Evolutionary conservation across 1,140 invertebrate genomes (phyloP).

Genomic region (Hyphantria cunea): DNA sequence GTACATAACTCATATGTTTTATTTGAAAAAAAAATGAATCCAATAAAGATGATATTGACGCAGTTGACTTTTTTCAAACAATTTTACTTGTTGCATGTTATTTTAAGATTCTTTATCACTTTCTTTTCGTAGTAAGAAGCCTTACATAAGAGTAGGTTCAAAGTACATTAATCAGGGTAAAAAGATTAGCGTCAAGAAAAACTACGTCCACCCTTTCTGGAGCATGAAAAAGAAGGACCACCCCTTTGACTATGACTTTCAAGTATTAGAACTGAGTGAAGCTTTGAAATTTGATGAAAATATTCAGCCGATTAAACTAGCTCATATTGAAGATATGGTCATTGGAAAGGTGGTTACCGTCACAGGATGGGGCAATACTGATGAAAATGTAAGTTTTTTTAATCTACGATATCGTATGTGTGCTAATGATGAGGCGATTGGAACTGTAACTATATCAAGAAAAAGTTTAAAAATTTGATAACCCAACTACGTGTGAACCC

Average conservation of each 20-base stretch:
- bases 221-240: conserved; percentile 56
- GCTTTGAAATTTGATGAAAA: conserved; percentile 56
- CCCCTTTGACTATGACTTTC: conserved; percentile 70
- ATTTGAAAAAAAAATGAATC: no score
- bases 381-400: conserved; percentile 64
- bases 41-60: no score
- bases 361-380: conserved; percentile 72
- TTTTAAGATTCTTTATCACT: conserved; percentile 4
- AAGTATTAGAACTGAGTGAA: conserved; percentile 57
- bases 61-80: no score
- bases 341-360: conserved; percentile 67
- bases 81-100: no score
- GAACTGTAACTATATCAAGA: no score
- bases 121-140: conserved; percentile 56
- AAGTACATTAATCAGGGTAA: conserved; percentile 62
- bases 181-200: conserved; percentile 42
- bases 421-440: no score
- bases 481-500: no score
- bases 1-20: no score
- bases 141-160: conserved; percentile 61
- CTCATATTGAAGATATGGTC: conserved; percentile 66
- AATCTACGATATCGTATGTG: no score
- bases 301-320: conserved; percentile 63
- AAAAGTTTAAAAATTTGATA: no score
- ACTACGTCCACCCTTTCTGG: conserved; percentile 62